Percentiles rank a stretch among this genome's conserved stretches.
Evolutionary conservation across 2,797 vertebrate species (phyloP).

Genomic region (Todus mexicanus): DNA sequence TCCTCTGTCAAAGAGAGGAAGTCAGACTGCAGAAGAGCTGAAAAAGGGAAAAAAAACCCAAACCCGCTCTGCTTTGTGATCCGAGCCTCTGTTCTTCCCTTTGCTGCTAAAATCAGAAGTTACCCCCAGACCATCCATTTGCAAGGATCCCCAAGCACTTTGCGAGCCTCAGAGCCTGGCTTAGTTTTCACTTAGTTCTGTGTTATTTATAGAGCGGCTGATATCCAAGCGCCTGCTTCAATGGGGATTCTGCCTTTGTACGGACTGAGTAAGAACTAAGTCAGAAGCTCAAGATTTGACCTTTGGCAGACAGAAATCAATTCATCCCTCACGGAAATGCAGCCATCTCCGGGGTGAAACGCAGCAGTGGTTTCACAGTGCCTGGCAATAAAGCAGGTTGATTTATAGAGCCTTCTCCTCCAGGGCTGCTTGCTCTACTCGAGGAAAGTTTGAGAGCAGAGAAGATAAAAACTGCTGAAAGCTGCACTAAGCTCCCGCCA

Average conservation of each 20-base stretch:
- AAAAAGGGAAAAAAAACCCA: not conserved
- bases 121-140: not conserved
- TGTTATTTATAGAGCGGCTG: conserved; percentile 47
- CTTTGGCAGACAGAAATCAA: conserved; percentile 20
- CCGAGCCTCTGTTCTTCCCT: conserved; percentile 42
- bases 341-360: conserved; percentile 3
- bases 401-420: conserved; percentile 40
- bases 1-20: conserved; percentile 27
- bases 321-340: conserved; percentile 1
- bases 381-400: conserved; percentile 34
- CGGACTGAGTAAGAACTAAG: conserved; percentile 24
- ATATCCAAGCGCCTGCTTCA: conserved; percentile 9
- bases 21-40: not conserved
- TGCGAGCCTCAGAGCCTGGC: conserved; percentile 2
- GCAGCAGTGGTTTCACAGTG: not conserved
- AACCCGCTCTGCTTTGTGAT: not conserved
- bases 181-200: conserved; percentile 16
- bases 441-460: not conserved
- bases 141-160: conserved; percentile 33
- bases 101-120: conserved; percentile 40
- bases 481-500: not conserved
- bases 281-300: conserved; percentile 40
- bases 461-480: not conserved
- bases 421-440: not conserved
- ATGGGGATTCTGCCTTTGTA: conserved; percentile 32